Evolutionary conservation across 2,113 vertebrate genomes (phyloP), one percentile per base, ranked within the genome.

Genomic region (Beaufortia kweichowensis): DNA sequence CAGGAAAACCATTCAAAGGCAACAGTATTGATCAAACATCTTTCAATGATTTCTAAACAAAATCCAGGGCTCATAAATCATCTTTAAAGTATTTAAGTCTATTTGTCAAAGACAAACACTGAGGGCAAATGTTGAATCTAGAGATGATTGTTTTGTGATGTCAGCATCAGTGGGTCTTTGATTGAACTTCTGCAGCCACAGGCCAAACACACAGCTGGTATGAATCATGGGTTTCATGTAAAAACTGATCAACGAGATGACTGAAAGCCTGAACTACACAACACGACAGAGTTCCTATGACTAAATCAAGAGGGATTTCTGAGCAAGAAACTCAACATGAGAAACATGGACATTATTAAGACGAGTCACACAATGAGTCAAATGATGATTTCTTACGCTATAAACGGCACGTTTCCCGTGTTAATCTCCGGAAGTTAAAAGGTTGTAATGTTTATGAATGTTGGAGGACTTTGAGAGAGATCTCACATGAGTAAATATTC

Each of bases 201-300:
- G 48, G 48, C 4, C 43, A 46, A 46, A 46, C 14, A 46, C 43
- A 46, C 10, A 3, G 14, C 43, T 4, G 15, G 43, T 46, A 12
- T 17, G 43, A 4, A 1, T 14, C 4, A 14, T 14, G 35, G 8
- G 35, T 39, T 39, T 9, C 35, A 9, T 6, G 35, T 35, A 9
- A 35, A 35, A 35, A 35, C 35, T 9, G 7, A 35, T 35, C 35
- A 46, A 14, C 33, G 9, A 7, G 81, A 83, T 90, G 90, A 92
- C 88, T 90, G 86, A 92, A 90, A 68, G 41, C 64, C 80, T 84
- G 64, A 79, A 75, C 31, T 33, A 3, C 6, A 33, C 82, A 87
- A 88, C 89, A 90, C 84, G 81, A 81, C 77, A 76, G 79, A 77
- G 82, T 86, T 88, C 84, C 71, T 84, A 81, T 84, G 85, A 87